Conservation (phyloP, 1,140 invertebrate species). For the Drosophila ercepeae region DNA sequence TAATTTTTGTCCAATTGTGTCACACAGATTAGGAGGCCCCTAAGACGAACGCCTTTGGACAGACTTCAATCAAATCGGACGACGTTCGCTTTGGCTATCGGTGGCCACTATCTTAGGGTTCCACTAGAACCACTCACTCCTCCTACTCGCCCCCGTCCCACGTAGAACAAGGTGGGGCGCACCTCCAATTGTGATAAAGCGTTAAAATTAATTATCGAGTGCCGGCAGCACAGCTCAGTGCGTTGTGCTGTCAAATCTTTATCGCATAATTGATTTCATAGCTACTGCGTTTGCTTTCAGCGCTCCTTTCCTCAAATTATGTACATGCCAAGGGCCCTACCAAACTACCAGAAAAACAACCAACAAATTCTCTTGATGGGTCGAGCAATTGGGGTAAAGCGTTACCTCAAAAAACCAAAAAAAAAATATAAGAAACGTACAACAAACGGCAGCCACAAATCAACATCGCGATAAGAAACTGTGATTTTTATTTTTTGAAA, state of each 20-base stretch:
- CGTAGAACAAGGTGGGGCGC: slow-evolving; percentile 39
- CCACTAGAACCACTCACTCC: slow-evolving; percentile 5
- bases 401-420: slow-evolving; percentile 55
- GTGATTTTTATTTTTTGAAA: slow-evolving; percentile 80
- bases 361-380: slow-evolving; percentile 22
- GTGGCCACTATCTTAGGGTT: slow-evolving; percentile 51
- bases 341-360: no score
- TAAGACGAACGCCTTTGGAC: slow-evolving; percentile 56
- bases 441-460: slow-evolving; percentile 49
- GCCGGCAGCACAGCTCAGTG: slow-evolving; percentile 62
- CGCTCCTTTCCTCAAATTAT: slow-evolving; percentile 65
- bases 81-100: slow-evolving; percentile 41
- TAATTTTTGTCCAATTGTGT: slow-evolving; percentile 73
- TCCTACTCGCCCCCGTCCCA: slow-evolving; percentile 3
- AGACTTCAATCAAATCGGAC: slow-evolving; percentile 78
- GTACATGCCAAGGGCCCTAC: slow-evolving; percentile 50
- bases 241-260: slow-evolving; percentile 81
- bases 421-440: slow-evolving; percentile 11
- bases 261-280: slow-evolving; percentile 83
- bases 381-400: slow-evolving; percentile 71
- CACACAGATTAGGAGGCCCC: slow-evolving; percentile 61
- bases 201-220: slow-evolving; percentile 81
- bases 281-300: slow-evolving; percentile 79
- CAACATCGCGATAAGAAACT: slow-evolving; percentile 78
- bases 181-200: slow-evolving; percentile 78